phyloP scores from a whole-genome alignment of 2,888 invertebrate genomes.

The Megaustenia siamemsis region DNA sequence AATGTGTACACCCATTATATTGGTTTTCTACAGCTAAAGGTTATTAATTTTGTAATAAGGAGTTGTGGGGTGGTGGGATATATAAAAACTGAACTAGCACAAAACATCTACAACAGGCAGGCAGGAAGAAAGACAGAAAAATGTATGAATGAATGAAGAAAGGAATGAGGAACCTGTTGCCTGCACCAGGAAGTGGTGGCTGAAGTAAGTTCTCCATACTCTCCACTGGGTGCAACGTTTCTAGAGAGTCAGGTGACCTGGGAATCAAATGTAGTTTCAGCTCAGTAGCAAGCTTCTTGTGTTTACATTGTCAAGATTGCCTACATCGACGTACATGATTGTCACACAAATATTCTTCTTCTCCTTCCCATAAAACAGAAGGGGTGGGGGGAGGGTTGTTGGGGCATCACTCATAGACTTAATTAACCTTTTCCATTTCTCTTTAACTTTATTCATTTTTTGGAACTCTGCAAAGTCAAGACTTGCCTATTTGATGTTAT shows the following conservation, averaged over 20 bases:
- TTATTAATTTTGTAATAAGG: too few relatives aligned
- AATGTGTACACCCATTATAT: too few relatives aligned
- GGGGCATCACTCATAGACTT: too few relatives aligned
- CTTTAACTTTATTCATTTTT: too few relatives aligned
- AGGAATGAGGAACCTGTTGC: slow-evolving; percentile 70
- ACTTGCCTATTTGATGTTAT: too few relatives aligned
- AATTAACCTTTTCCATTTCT: too few relatives aligned
- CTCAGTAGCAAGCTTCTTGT: neutral
- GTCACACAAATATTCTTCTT: too few relatives aligned
- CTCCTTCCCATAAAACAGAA: too few relatives aligned
- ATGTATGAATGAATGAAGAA: neutral
- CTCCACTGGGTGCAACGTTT: slow-evolving; percentile 62
- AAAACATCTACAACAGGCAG: slow-evolving; percentile 9
- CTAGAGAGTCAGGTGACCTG: slow-evolving; percentile 47
- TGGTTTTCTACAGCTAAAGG: too few relatives aligned
- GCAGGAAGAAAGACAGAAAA: neutral
- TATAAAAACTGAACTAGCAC: neutral
- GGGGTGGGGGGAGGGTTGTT: too few relatives aligned
- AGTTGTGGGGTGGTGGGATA: too few relatives aligned
- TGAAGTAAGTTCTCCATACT: slow-evolving; percentile 73
- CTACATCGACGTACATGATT: neutral
- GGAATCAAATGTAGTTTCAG: slow-evolving; percentile 10
- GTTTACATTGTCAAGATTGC: neutral
- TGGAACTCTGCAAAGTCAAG: too few relatives aligned
- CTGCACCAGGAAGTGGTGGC: slow-evolving; percentile 73